Percentiles rank a stretch among this genome's conserved stretches.
Evolutionary conservation across 2,797 vertebrate genomes (phyloP).

Genomic region (Triplophysa bombifrons): DNA sequence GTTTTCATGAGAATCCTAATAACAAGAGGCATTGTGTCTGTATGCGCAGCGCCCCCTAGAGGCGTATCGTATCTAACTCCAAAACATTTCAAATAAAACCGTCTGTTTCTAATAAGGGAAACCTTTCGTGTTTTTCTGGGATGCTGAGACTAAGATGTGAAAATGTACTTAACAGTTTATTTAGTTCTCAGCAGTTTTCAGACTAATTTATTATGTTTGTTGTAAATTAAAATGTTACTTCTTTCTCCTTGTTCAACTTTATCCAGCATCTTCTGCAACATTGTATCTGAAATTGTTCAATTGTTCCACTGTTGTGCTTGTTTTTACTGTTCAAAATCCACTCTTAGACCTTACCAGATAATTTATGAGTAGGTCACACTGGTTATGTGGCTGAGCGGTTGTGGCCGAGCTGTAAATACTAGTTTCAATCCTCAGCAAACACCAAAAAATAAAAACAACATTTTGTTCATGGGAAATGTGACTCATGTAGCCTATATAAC

Average conservation of each 20-base stretch:
- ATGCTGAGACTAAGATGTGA: conserved; percentile 65
- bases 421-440: conserved; percentile 79
- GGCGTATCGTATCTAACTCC: neutral
- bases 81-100: conserved; percentile 14
- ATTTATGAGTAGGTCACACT: conserved; percentile 78
- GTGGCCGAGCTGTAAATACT: conserved; percentile 87
- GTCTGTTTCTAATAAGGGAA: conserved; percentile 42
- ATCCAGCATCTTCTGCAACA: conserved; percentile 16
- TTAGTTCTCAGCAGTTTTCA: conserved; percentile 55
- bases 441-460: conserved; percentile 67
- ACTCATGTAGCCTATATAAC: conserved; percentile 77
- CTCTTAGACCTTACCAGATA: conserved; percentile 63
- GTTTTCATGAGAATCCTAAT: neutral
- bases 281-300: conserved; percentile 30
- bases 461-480: conserved; percentile 71
- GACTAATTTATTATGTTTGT: conserved; percentile 70
- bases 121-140: conserved; percentile 8
- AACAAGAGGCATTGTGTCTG: conserved; percentile 17
- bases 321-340: conserved; percentile 69
- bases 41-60: conserved; percentile 26
- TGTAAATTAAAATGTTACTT: conserved; percentile 62
- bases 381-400: conserved; percentile 82
- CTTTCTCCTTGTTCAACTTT: conserved; percentile 24
- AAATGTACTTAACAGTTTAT: conserved; percentile 56
- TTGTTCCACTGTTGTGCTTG: conserved; percentile 46